These are phyloP conservation scores for Danionella dracula DNA, from an alignment of 2,797 vertebrate species.

Conservation along the genomic window DNA sequence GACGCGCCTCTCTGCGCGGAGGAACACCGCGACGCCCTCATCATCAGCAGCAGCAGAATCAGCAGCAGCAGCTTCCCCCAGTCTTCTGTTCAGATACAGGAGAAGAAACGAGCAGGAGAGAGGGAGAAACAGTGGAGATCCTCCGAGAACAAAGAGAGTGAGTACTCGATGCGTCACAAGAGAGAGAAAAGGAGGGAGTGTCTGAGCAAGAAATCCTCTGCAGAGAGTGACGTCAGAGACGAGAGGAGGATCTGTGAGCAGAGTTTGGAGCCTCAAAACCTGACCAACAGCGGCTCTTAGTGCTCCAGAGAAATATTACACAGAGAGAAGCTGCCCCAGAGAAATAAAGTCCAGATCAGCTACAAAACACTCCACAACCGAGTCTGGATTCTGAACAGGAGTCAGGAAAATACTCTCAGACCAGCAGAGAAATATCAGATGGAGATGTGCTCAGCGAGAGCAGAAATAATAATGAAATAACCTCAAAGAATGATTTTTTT, in stretches of 20 bases:
- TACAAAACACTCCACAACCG: too few species aligned
- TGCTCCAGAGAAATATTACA: constrained; percentile 47
- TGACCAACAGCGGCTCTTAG: constrained; percentile 67
- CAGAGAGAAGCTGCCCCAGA: not conserved
- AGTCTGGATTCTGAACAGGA: too few species aligned
- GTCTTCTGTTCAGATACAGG: not conserved
- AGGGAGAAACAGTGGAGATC: not conserved
- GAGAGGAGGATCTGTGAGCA: not conserved
- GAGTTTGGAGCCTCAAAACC: not conserved
- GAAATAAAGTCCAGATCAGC: too few species aligned
- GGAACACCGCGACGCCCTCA: constrained; percentile 9
- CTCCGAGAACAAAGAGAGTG: not conserved
- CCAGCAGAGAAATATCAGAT: too few species aligned
- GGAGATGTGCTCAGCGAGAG: too few species aligned
- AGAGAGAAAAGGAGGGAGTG: not conserved
- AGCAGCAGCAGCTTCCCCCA: too few species aligned
- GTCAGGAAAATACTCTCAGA: too few species aligned
- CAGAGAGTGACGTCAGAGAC: constrained; percentile 11
- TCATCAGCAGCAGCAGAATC: too few species aligned
- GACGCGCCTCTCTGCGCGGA: not conserved
- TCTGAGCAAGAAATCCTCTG: not conserved
- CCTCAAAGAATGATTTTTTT: too few species aligned
- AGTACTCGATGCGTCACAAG: not conserved
- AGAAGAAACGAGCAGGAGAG: not conserved
- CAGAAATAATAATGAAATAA: too few species aligned